Evolutionary conservation across 2,797 vertebrate species (phyloP).

Genomic region (Channallabes apus): DNA sequence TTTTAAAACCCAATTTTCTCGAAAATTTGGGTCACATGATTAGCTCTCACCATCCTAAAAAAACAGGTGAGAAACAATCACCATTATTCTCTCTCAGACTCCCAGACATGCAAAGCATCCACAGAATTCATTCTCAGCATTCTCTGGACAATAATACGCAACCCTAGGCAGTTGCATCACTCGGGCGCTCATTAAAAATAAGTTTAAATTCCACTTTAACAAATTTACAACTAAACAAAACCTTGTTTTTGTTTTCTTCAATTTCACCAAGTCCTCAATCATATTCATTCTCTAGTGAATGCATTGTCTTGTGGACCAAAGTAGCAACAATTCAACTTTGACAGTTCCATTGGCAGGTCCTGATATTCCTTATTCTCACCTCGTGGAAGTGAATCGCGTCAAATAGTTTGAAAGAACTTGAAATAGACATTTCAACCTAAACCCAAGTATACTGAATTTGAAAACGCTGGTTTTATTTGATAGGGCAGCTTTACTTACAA

Average conservation of each 20-base stretch:
- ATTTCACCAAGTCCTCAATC: background rate
- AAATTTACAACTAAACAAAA: background rate
- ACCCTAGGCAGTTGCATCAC: background rate
- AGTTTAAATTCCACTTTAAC: background rate
- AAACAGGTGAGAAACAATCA: conserved; percentile 4
- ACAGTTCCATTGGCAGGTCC: background rate
- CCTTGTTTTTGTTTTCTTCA: background rate
- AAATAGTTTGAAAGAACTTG: background rate
- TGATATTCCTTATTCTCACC: background rate
- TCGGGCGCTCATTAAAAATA: background rate
- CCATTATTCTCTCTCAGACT: background rate
- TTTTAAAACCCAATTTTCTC: background rate
- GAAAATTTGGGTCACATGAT: background rate
- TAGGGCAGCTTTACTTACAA: background rate
- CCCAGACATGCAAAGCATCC: conserved; percentile 6
- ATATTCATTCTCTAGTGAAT: background rate
- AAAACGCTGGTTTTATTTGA: background rate
- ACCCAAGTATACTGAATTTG: background rate
- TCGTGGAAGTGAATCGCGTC: background rate
- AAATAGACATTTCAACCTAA: background rate
- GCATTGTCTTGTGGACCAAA: background rate
- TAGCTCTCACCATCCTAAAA: background rate
- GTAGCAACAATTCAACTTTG: background rate
- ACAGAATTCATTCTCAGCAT: conserved; percentile 4
- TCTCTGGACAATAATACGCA: background rate